Evolutionary conservation across 2,797 vertebrate genomes (phyloP), one percentile per base, ranked within the genome.

Genomic region (Lerista edwardsae): DNA sequence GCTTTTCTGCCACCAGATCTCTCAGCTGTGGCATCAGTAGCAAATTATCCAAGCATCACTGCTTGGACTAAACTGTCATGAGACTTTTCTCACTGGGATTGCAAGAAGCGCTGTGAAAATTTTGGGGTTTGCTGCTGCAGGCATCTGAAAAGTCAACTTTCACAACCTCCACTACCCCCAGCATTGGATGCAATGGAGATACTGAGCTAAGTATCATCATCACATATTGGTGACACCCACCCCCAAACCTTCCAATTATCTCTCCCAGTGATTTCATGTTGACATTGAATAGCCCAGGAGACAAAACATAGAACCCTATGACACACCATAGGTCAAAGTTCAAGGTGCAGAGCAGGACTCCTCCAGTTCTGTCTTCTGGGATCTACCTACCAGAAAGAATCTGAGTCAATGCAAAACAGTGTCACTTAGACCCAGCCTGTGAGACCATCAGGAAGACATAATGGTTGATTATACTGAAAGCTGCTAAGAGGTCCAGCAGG

Each of bases 1-100:
- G 81, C 7, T 1, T 15, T 88, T 86, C 81, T 82, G 27, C 86
- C 34, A 83, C 39, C 25, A 64, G 80, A 71, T 47, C 51, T 57
- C 7, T 78, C 82, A 27, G 5, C 31, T 87, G 29, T 31, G 34
- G 57, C 79, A 36, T 80, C 34, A 27, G 6, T 51, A 65, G 47
- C 39, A 84, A 65, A 64, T 81, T 3, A 55, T 87, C 6, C 23
- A 51, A 51, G 75, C 25, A 81, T 82, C 44, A 69, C 39, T 61
- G 44, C 0, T 84, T 39, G 23, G 25, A 62, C 19, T 84, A 75
- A 9, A 19, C 65, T 64, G 62, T 82, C 1, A 1, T 34, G 81
- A 29, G 55, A 71, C 27, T 44, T 61, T 27, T 77, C 12, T 55
- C 6, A 6, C 73, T 51, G 5, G 11, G n/a, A 4, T 27, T 39